Base-by-base conservation (phyloP, 2,888 invertebrate species). In the Tetranychus piercei region DNA sequence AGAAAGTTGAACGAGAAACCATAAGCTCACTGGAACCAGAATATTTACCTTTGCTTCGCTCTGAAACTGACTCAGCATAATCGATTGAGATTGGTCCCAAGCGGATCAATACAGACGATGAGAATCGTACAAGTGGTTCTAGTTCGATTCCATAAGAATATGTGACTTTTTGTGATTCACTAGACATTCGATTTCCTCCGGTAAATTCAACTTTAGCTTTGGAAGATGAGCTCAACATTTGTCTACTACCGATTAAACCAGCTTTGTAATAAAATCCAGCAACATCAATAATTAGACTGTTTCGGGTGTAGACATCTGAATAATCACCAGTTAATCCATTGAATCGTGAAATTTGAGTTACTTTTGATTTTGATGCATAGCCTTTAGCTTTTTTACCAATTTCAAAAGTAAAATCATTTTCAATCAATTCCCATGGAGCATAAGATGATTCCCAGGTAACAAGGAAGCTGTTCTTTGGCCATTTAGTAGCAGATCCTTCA, bases 391-490 rank as follows among this genome's bases (percentile, higher is more conserved):
- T 18, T 69, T 69, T 69, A 2, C 69, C 69, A 0, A n/a, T 20
- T 69, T 69, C 34, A 69, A 69, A 11, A 3, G 69, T 23, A 9
- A 69, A 20, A 69, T 69, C 69, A 4, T 23, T 20, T 23, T 23
- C 69, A 69, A 69, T n/a, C 69, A 69, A 69, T 55, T 55, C 55
- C 55, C 55, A 55, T 55, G 55, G 55, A 55, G 55, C 55, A 55
- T 55, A 55, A 55, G 55, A 55, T 55, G 55, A 55, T 55, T 55
- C 55, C 55, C 55, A 55, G 9, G 55, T 55, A 55, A 7, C 55
- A 9, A 55, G 15, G 55, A 55, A 55, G 55, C 55, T 55, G 15
- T 55, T 55, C 55, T 55, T 55, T 7, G 55, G 55, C 55, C 55
- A 55, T 55, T 55, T 55, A 55, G 2, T 55, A 55, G 55, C 55